phyloP scores from a whole-genome alignment of 2,797 vertebrate genomes.

The Paratrypauchen microcephalus region DNA sequence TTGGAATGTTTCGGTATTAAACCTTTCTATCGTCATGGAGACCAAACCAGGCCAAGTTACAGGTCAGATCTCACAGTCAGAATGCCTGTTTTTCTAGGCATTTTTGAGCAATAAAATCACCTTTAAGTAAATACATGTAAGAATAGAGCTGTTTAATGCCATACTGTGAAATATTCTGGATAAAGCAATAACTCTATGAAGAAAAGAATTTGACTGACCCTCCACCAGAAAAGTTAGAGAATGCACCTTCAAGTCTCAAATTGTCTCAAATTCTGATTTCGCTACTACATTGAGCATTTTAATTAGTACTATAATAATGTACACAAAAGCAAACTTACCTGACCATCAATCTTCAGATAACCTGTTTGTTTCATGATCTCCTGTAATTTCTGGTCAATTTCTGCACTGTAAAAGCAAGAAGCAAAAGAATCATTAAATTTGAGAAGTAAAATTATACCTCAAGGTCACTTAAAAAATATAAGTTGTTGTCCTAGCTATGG shows the following conservation, averaged over 20 bases:
- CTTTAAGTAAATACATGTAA: too few species aligned
- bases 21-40: too few species aligned
- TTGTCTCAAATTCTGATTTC: background rate
- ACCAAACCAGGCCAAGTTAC: too few species aligned
- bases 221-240: too few species aligned
- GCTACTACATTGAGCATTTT: background rate
- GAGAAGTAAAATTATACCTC: background rate
- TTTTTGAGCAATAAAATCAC: too few species aligned
- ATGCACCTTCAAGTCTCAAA: background rate
- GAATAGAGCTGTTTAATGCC: too few species aligned
- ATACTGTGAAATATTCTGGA: too few species aligned
- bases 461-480: background rate
- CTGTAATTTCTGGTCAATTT: constrained; percentile 94
- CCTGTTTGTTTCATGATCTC: constrained; percentile 97
- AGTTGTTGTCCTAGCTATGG: background rate
- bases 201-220: too few species aligned
- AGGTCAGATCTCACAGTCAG: too few species aligned
- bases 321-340: constrained; percentile 73
- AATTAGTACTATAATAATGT: background rate
- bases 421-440: background rate
- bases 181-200: too few species aligned
- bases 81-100: too few species aligned
- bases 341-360: constrained; percentile 90
- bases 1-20: too few species aligned
- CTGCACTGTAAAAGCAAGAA: constrained; percentile 77